A percentile compares a stretch with the other conserved stretches of the same genome.
phyloP scores from a whole-genome alignment of 1,140 invertebrate species.

The Lepidostoma basale region DNA sequence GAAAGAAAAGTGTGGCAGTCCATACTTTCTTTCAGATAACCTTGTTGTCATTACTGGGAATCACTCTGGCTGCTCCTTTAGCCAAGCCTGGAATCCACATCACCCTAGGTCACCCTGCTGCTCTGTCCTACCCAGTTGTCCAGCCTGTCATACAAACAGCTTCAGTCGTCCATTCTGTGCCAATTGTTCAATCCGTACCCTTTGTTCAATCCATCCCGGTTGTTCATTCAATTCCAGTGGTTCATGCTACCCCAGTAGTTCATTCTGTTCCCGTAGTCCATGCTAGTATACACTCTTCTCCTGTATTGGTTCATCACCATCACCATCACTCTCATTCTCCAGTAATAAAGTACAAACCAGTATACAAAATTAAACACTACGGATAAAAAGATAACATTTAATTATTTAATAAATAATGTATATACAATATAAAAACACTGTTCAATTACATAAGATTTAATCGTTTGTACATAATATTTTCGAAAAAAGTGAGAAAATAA shows the following conservation, averaged over 20 bases:
- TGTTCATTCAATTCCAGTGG: slow-evolving; percentile 35
- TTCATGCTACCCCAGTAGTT: slow-evolving; percentile 29
- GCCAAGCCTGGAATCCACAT: slow-evolving; percentile 41
- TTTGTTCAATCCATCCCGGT: slow-evolving; percentile 33
- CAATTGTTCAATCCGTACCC: slow-evolving; percentile 39
- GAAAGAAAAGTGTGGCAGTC: no score
- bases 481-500: no score
- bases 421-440: no score
- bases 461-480: no score
- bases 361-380: slow-evolving; percentile 26
- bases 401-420: neutral
- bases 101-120: slow-evolving; percentile 32
- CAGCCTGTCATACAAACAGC: slow-evolving; percentile 36
- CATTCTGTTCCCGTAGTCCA: slow-evolving; percentile 39
- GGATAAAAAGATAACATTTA: neutral
- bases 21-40: slow-evolving; percentile 28
- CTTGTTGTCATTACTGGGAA: slow-evolving; percentile 15
- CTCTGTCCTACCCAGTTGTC: slow-evolving; percentile 34
- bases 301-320: slow-evolving; percentile 31
- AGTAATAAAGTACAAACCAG: slow-evolving; percentile 32
- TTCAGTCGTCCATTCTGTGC: slow-evolving; percentile 35
- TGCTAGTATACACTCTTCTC: no score
- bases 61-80: slow-evolving; percentile 1
- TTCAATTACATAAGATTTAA: no score
- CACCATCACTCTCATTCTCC: slow-evolving; percentile 37